Evolutionary conservation across 1,140 invertebrate genomes (phyloP), one percentile per base, ranked within the genome.

Genomic region (Trypoxylus dichotomus): DNA sequence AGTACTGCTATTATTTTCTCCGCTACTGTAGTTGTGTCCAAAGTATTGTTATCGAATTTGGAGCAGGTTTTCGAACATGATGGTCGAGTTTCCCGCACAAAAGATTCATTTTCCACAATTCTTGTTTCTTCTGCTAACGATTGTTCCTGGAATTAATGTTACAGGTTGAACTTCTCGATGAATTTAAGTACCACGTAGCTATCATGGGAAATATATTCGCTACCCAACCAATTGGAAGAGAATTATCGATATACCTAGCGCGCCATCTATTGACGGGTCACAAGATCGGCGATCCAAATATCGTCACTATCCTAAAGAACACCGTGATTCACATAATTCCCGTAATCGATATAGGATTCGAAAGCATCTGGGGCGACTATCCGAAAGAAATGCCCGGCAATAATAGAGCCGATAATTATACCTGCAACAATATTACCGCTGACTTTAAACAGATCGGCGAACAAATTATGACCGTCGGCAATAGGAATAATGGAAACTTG

Each of bases 201-300:
- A 84, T 98, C 24, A 87, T 97, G 13, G 96, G 96, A 41, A 95
- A 95, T 27, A 83, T 98, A 32, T 95, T 94, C 84, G 93, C 92
- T 6, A 92, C 94, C 8, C 94, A 97, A 82, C 93, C 95, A 1
- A 86, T 94, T 15, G 96, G 95, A 0, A 90, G 95, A 77, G 96
- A 98, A 86, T 89, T 98, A 37, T 85, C 94, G 0, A 83, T 97
- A 0, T 92, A 96, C 84, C 88, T 98, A 68, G 92, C 93, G 0
- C 89, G 94, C 0, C 96, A 98, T 88, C 87, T 98, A 15, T 83
- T 93, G 10, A 90, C 88, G 74, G 95, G 93, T 1, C 91, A 92
- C 84, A 85, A 88, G 47, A 87, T 92, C 29, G 90, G 90, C 10
- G 90, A 96, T 83, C 89, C 90, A 0, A 84, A 89, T 1, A 90